Conservation (phyloP, 92 coral and sea anemone genomes). For the Meandrina meandrites region DNA sequence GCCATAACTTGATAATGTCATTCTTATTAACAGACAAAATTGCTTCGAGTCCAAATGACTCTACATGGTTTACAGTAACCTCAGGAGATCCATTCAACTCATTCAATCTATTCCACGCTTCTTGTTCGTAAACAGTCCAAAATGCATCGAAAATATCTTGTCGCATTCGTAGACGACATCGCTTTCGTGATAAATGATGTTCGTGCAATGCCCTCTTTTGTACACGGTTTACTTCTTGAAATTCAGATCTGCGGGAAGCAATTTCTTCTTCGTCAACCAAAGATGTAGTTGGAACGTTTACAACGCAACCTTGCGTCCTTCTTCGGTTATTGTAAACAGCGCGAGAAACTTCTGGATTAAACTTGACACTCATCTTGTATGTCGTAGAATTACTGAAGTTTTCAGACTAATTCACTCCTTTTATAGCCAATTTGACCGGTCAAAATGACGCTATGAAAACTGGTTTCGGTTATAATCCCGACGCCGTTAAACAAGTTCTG, state of each 20-base stretch:
- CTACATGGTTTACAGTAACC: neutral
- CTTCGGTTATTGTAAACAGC: no score
- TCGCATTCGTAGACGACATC: neutral
- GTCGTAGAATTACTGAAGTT: no score
- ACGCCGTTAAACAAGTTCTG: no score
- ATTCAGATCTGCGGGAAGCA: neutral
- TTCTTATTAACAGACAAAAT: neutral
- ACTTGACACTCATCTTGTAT: no score
- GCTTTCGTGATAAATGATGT: neutral
- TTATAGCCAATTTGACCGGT: no score
- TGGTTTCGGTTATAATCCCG: no score
- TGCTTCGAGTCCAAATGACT: neutral
- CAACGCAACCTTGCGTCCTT: no score
- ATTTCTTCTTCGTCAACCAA: neutral
- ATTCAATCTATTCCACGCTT: neutral
- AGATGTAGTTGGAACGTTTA: no score
- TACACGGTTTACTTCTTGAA: neutral
- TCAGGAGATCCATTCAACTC: neutral
- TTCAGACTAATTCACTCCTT: no score
- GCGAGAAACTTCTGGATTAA: no score
- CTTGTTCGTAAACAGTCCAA: neutral
- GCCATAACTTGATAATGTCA: conserved; percentile 12
- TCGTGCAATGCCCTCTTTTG: neutral
- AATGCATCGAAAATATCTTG: neutral
- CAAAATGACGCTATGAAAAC: no score